Evolutionary conservation across 2,888 invertebrate species (phyloP).

Genomic region (Dicyrtomina minuta): DNA sequence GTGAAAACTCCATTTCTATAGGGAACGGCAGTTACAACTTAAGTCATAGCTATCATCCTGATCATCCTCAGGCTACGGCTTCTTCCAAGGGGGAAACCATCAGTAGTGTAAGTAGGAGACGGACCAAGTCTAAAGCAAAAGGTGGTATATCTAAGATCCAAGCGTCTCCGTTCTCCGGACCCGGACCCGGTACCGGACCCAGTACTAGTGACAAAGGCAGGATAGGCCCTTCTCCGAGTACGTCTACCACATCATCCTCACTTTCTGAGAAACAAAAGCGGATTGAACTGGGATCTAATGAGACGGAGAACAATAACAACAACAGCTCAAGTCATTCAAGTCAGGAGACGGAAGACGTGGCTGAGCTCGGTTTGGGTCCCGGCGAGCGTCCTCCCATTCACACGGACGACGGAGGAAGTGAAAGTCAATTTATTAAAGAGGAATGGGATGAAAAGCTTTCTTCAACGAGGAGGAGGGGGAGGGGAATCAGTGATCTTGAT

Average conservation of each 20-base stretch:
- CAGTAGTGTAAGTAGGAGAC: too few relatives aligned
- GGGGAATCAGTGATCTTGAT: neutral
- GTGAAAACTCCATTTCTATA: neutral
- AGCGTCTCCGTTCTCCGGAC: too few relatives aligned
- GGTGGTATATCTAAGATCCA: too few relatives aligned
- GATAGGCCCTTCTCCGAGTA: too few relatives aligned
- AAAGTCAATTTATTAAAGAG: conserved; percentile 21
- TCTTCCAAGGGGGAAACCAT: neutral
- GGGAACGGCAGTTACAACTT: neutral
- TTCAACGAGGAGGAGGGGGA: too few relatives aligned
- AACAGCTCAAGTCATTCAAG: conserved; percentile 2
- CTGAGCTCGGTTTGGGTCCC: too few relatives aligned
- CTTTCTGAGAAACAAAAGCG: conserved; percentile 15
- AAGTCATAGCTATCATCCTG: neutral
- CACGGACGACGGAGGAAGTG: conserved; percentile 10
- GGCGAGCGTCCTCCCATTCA: neutral
- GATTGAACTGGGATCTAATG: conserved; percentile 13
- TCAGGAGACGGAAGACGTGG: neutral
- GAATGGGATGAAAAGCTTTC: neutral
- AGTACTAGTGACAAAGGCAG: neutral
- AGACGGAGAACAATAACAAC: conserved; percentile 32
- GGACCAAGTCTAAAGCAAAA: too few relatives aligned
- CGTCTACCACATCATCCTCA: conserved; percentile 12
- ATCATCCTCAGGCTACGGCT: neutral
- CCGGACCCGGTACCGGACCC: too few relatives aligned